These are phyloP conservation scores for Oreotrochilus melanogaster DNA, from an alignment of 2,113 vertebrate species.

Conservation along the genomic window DNA sequence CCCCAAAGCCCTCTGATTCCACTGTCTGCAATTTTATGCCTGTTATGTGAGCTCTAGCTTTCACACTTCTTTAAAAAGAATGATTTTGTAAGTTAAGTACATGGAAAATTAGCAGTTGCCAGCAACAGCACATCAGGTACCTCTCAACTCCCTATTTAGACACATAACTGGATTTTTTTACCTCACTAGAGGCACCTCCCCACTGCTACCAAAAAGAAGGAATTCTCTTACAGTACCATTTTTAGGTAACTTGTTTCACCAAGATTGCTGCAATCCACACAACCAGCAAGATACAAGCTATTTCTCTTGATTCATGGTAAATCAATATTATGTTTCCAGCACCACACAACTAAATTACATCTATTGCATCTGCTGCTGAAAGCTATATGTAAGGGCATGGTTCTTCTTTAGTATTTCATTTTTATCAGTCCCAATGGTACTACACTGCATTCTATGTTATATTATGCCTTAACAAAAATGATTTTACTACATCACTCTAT, in stretches of 20 bases:
- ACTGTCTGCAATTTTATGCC: background rate
- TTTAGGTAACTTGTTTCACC: slow-evolving; percentile 8
- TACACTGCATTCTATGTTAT: slow-evolving; percentile 19
- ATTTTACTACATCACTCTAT: slow-evolving; percentile 73
- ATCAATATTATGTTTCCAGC: slow-evolving; percentile 69
- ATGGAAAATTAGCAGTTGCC: background rate
- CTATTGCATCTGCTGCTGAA: slow-evolving; percentile 48
- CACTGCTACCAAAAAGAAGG: background rate
- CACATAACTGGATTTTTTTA: background rate
- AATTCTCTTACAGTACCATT: background rate
- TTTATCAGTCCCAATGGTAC: slow-evolving; percentile 49
- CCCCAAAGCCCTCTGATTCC: background rate
- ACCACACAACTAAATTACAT: slow-evolving; percentile 51
- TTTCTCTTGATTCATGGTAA: slow-evolving; percentile 68
- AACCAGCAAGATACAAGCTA: slow-evolving; percentile 7
- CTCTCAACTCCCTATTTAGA: background rate
- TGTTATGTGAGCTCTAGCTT: background rate
- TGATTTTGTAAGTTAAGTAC: background rate
- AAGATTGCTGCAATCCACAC: background rate
- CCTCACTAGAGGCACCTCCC: background rate
- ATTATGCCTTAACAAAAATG: slow-evolving; percentile 63
- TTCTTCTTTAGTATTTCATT: slow-evolving; percentile 57
- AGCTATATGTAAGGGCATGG: slow-evolving; percentile 20
- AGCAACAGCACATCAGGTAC: background rate
- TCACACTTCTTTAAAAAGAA: background rate